phyloP scores from a whole-genome alignment of 2,113 vertebrate species.

The Dasyornis broadbenti region DNA sequence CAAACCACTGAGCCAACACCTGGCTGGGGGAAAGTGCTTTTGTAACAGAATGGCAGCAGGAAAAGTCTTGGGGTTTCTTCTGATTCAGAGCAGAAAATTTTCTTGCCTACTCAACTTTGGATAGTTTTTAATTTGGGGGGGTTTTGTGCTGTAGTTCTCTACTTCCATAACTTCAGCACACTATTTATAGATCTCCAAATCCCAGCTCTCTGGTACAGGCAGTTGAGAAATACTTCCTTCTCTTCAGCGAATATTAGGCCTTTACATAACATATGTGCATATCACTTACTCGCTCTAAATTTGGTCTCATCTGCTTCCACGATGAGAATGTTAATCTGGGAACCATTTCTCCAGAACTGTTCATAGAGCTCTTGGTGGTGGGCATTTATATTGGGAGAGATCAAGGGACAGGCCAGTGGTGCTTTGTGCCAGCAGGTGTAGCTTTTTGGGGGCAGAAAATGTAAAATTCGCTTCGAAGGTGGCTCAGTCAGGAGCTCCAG shows the following conservation, averaged over 20 bases:
- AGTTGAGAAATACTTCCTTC: neutral
- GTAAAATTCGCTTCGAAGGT: neutral
- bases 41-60: neutral
- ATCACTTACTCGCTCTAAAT: conserved; percentile 21
- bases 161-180: neutral
- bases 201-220: neutral
- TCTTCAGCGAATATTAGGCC: conserved; percentile 29
- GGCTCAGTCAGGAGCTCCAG: neutral
- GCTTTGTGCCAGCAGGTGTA: neutral
- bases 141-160: neutral
- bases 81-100: neutral
- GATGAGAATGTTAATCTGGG: neutral
- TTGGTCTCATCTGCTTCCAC: neutral
- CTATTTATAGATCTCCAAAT: neutral
- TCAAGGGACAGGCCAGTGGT: neutral
- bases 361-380: neutral
- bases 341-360: neutral
- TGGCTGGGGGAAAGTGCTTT: neutral
- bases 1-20: neutral
- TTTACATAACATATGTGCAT: conserved; percentile 23
- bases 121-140: neutral
- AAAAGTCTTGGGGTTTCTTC: neutral
- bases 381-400: neutral
- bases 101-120: neutral
- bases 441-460: rapidly evolving